phyloP scores from a whole-genome alignment of 1,140 invertebrate species.

The Solen grandis region DNA sequence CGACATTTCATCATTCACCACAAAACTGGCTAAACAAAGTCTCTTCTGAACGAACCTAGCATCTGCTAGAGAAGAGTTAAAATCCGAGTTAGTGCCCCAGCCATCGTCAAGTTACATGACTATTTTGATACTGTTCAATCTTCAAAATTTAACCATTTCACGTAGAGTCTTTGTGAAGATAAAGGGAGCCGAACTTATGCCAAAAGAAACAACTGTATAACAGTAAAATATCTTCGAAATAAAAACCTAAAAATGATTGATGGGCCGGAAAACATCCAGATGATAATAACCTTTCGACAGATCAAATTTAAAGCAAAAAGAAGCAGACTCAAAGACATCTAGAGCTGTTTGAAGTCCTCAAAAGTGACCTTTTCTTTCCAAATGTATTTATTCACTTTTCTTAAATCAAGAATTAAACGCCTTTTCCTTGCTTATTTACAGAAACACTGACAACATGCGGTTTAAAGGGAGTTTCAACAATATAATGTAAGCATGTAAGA shows the following conservation, averaged over 20 bases:
- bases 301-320: conserved; percentile 23
- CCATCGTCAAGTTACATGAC: too few relatives aligned
- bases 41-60: background rate
- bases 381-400: conserved; percentile 24
- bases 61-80: too few relatives aligned
- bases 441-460: conserved; percentile 14
- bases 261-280: too few relatives aligned
- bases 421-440: conserved; percentile 21
- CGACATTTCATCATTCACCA: conserved; percentile 26
- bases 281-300: background rate
- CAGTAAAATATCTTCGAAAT: too few relatives aligned
- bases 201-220: too few relatives aligned
- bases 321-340: background rate
- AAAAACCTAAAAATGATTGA: too few relatives aligned
- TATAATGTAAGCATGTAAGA: background rate
- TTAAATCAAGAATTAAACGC: conserved; percentile 17
- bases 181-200: too few relatives aligned
- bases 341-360: conserved; percentile 9
- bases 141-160: too few relatives aligned
- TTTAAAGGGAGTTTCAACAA: conserved; percentile 6
- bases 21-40: background rate
- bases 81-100: too few relatives aligned
- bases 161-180: too few relatives aligned
- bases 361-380: conserved; percentile 29
- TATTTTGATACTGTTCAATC: too few relatives aligned